phyloP scores from a whole-genome alignment of 2,888 invertebrate genomes.

The Sesamia inferens region DNA sequence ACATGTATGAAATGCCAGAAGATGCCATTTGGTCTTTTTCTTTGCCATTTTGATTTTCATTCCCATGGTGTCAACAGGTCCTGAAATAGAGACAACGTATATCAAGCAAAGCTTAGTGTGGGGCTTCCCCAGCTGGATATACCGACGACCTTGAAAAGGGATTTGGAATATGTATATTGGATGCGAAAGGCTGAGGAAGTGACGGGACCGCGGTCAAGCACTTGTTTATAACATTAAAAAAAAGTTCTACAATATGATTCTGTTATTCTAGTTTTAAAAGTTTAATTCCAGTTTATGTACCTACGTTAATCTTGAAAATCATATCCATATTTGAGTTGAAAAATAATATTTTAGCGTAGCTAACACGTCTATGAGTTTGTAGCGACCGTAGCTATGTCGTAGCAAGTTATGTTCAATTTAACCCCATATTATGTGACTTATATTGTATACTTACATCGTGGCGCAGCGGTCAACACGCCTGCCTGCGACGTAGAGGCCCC shows the following conservation, averaged over 20 bases:
- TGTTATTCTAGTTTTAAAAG: background rate
- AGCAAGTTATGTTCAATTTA: background rate
- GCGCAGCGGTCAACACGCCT: too few relatives aligned
- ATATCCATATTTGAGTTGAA: background rate
- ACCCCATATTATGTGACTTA: background rate
- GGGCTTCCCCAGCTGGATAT: background rate
- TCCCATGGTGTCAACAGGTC: background rate
- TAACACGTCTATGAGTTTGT: background rate
- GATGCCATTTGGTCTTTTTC: too few relatives aligned
- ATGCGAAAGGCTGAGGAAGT: background rate
- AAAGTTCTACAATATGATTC: too few relatives aligned
- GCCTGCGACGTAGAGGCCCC: too few relatives aligned
- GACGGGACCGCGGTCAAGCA: too few relatives aligned
- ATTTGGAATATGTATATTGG: too few relatives aligned
- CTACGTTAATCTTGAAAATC: background rate
- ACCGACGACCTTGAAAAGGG: background rate
- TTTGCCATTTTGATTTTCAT: too few relatives aligned
- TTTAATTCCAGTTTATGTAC: background rate
- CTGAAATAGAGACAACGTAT: background rate
- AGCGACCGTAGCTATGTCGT: background rate
- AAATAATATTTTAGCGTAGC: background rate
- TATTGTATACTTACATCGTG: too few relatives aligned
- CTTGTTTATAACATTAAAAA: too few relatives aligned
- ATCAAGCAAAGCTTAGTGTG: background rate
- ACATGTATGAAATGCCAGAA: too few relatives aligned